phyloP scores from a whole-genome alignment of 2,888 invertebrate genomes.

The Ametastegia equiseti region DNA sequence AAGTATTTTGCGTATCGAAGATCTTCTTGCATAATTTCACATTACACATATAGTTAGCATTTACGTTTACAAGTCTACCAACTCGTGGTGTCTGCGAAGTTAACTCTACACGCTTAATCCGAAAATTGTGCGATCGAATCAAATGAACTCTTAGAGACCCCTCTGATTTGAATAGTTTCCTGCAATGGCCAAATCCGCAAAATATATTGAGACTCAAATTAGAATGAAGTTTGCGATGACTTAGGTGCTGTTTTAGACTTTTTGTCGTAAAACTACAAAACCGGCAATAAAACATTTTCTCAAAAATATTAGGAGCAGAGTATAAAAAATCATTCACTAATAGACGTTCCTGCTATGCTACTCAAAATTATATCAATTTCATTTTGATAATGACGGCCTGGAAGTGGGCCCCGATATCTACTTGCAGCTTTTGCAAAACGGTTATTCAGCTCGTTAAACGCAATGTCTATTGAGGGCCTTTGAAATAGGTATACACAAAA shows the following conservation, averaged over 20 bases:
- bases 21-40: slow-evolving; percentile 15
- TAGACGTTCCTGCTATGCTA: too few species aligned
- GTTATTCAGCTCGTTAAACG: too few species aligned
- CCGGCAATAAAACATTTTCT: slow-evolving; percentile 6
- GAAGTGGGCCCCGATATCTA: too few species aligned
- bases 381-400: too few species aligned
- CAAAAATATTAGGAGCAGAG: not conserved
- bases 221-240: not conserved
- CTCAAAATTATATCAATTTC: too few species aligned
- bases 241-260: not conserved
- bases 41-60: not conserved
- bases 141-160: not conserved
- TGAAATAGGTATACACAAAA: too few species aligned
- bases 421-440: too few species aligned
- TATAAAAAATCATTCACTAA: too few species aligned
- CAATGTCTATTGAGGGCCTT: too few species aligned
- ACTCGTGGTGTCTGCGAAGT: not conserved
- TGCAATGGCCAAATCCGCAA: not conserved
- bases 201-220: not conserved
- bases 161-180: not conserved
- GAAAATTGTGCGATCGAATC: not conserved
- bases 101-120: not conserved
- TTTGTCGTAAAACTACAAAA: not conserved
- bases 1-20: not conserved
- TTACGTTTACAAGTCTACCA: not conserved